phyloP scores from a whole-genome alignment of 1,140 invertebrate genomes.

The Zaprionus davidi region DNA sequence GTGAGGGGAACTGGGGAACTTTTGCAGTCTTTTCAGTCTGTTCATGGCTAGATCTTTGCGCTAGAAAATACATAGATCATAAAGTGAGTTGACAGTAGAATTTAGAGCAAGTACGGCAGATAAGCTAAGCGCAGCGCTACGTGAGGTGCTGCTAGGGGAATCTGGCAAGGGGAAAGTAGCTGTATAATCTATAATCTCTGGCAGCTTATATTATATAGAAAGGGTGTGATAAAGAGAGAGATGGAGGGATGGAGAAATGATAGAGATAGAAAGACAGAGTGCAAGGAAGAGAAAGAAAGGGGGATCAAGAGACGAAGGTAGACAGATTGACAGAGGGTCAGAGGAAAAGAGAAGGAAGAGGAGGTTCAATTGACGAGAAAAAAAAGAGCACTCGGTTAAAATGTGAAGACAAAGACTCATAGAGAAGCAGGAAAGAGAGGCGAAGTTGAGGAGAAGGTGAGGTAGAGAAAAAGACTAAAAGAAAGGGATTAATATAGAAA shows the following conservation, averaged over 20 bases:
- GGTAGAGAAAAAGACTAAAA: too few relatives aligned
- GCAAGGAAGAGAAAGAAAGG: background rate
- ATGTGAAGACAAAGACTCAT: too few relatives aligned
- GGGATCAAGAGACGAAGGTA: background rate
- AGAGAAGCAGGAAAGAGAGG: too few relatives aligned
- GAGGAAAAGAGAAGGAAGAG: background rate
- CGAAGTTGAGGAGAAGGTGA: too few relatives aligned
- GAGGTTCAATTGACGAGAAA: too few relatives aligned
- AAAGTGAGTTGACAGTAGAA: background rate
- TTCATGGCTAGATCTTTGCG: constrained; percentile 1
- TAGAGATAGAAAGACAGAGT: background rate
- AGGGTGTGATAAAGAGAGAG: background rate
- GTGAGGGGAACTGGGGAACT: background rate
- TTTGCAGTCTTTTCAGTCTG: background rate
- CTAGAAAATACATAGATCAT: constrained; percentile 1
- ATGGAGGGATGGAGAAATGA: background rate
- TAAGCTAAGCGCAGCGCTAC: constrained; percentile 1
- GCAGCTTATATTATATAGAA: background rate
- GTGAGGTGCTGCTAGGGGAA: background rate
- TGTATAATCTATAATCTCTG: background rate
- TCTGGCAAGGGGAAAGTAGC: background rate
- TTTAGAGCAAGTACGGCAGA: background rate
- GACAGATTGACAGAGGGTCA: background rate
- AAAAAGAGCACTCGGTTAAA: too few relatives aligned
- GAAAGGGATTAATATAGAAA: too few relatives aligned